Base-by-base conservation (phyloP, 2,888 invertebrate genomes). In the Volucella bombylans region DNA sequence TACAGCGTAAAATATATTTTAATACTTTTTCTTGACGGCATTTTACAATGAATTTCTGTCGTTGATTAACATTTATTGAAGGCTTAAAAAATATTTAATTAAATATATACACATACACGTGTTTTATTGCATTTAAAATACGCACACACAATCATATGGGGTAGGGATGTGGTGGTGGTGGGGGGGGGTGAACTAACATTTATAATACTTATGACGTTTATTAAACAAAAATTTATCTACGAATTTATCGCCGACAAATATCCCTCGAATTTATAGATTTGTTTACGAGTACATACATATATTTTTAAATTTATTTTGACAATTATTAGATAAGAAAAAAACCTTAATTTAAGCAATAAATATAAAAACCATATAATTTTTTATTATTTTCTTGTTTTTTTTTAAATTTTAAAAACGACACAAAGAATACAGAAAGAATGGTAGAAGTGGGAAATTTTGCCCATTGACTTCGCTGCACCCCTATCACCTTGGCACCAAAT, bases 401-500 rank as follows among this genome's bases (percentile, higher is more conserved):
- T 54, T 55, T 65, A 64, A 31, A 9, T 61, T 64, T 64, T 73
- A 38, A 69, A 73, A 54, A 69, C 50, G 47, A 69, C 50, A 68
- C 64, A 65, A 59, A 64, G 67, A 77, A 73, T 59, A 71, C 72
- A 76, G 62, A 41, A 57, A 57, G 65, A 67, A 11, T 31, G 31
- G 31, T 31, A 31, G 43, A 18, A 15, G 10, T 41, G 15, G 47
- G 8, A 50, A 39, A 50, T 14, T 12, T 59, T 59, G 23, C 10
- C 14, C 31, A 8, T 50, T 55, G 62, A 61, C 57, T 9, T 14
- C 14, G 38, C 12, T 12, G 23, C 62, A 78, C 64, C 23, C 31
- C 47, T 23, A 85, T 88, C 88, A 91, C 88, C 92, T 91, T 12
- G 92, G 91, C 64, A 91, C 91, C 87, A 92, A 88, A 86, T 92